Evolutionary conservation across 2,888 invertebrate genomes (phyloP).

Genomic region (Urechis unicinctus): DNA sequence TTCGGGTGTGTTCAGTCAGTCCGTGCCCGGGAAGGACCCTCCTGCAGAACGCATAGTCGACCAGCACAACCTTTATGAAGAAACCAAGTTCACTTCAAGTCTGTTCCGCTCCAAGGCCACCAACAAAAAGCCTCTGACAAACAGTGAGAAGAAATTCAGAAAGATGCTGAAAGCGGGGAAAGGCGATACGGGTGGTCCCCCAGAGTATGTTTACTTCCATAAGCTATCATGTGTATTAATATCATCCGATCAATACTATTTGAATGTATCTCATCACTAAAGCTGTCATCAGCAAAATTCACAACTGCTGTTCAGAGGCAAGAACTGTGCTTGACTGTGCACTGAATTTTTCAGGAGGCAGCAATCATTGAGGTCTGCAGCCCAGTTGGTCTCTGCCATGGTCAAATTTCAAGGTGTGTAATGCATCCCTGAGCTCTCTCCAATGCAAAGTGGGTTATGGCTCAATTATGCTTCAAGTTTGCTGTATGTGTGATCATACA

Average conservation of each 20-base stretch:
- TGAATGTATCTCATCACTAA: too few relatives aligned
- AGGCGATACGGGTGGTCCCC: too few relatives aligned
- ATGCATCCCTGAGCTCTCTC: too few relatives aligned
- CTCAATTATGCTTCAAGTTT: too few relatives aligned
- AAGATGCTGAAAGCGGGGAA: background rate
- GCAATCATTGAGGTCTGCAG: background rate
- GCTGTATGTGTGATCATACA: too few relatives aligned
- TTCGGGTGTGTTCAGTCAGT: conserved; percentile 5
- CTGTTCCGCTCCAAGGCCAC: conserved; percentile 28
- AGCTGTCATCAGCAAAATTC: too few relatives aligned
- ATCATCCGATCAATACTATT: too few relatives aligned
- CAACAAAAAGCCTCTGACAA: background rate
- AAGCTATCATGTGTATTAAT: too few relatives aligned
- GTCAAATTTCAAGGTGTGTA: background rate
- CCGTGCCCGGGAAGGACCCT: conserved; percentile 1
- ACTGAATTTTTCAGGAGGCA: background rate
- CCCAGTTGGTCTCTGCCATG: background rate
- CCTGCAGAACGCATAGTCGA: conserved; percentile 37
- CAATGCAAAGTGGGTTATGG: too few relatives aligned
- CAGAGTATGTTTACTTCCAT: too few relatives aligned
- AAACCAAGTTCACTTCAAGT: conserved; percentile 36
- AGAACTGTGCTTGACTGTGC: background rate
- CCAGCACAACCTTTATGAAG: conserved; percentile 39
- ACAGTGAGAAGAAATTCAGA: background rate
- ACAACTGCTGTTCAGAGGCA: background rate